Conservation (phyloP, 2,113 vertebrate genomes). For the Dicentrarchus labrax region DNA sequence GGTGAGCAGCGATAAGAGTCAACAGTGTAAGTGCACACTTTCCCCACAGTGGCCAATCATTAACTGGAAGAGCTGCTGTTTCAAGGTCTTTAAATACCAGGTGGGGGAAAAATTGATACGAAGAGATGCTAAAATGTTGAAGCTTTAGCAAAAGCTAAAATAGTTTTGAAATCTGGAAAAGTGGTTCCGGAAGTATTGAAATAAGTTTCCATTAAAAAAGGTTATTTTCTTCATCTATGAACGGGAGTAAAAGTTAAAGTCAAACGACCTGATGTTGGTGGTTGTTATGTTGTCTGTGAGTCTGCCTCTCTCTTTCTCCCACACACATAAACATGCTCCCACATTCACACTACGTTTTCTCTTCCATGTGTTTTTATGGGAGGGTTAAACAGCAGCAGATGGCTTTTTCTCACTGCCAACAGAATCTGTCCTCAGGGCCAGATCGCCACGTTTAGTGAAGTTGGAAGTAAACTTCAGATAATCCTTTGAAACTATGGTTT, state of each 20-base stretch:
- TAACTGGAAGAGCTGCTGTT: constrained; percentile 78
- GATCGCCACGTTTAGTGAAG: constrained; percentile 76
- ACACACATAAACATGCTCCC: constrained; percentile 21
- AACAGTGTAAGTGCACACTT: constrained; percentile 80
- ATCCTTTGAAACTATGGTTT: background rate
- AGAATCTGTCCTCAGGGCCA: constrained; percentile 71
- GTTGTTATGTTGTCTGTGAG: constrained; percentile 20
- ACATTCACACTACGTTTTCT: constrained; percentile 46
- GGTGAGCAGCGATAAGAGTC: constrained; percentile 83
- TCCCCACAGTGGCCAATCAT: constrained; percentile 82
- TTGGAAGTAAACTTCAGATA: constrained; percentile 60
- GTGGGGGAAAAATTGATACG: constrained; percentile 41
- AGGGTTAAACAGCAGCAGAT: constrained; percentile 79
- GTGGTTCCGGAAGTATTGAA: background rate
- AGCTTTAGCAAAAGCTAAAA: constrained; percentile 1
- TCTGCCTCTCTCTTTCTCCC: background rate
- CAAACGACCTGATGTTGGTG: background rate
- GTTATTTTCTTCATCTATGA: background rate
- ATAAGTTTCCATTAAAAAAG: background rate
- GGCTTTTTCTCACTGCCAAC: constrained; percentile 79
- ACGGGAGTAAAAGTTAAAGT: constrained; percentile 23
- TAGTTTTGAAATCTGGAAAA: background rate
- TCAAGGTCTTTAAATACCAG: constrained; percentile 80
- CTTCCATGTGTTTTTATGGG: constrained; percentile 64
- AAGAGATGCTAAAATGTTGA: constrained; percentile 7